Evolutionary conservation across 2,888 invertebrate species (phyloP).

Genomic region (Dermolepida albohirtum): DNA sequence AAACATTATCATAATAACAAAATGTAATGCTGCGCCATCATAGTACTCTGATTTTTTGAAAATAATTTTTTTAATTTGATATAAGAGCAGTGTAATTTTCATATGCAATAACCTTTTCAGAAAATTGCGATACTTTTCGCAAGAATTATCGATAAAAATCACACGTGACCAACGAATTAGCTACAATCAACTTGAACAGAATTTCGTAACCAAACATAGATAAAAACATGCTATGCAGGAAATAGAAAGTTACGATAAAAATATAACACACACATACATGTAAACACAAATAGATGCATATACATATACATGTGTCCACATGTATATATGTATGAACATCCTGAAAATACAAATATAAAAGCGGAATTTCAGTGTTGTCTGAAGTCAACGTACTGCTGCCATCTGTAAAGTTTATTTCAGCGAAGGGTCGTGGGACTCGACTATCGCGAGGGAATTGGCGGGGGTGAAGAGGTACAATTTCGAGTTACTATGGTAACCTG

Average conservation of each 20-base stretch:
- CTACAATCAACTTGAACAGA: background rate
- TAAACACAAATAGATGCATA: conserved; percentile 2
- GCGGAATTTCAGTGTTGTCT: conserved; percentile 31
- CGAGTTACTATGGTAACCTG: conserved; percentile 65
- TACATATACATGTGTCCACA: conserved; percentile 4
- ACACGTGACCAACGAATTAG: conserved; percentile 13
- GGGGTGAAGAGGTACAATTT: conserved; percentile 35
- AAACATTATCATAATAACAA: too few species aligned
- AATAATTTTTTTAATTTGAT: too few species aligned
- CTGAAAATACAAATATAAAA: conserved; percentile 36
- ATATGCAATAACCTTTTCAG: too few species aligned
- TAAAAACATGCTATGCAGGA: conserved; percentile 15
- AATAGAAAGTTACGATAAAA: conserved; percentile 33
- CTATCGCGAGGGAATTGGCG: conserved; percentile 6
- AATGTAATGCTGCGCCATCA: too few species aligned
- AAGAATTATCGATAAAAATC: conserved; percentile 13
- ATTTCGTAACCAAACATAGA: background rate
- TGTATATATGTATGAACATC: conserved; percentile 17
- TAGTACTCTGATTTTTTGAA: too few species aligned
- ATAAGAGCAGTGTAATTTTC: too few species aligned
- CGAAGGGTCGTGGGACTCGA: conserved; percentile 32
- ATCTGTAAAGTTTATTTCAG: conserved; percentile 40
- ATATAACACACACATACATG: conserved; percentile 14
- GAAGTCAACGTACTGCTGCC: conserved; percentile 40
- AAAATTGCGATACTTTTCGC: background rate